These are phyloP conservation scores for Coelinius sp. DNA, from an alignment of 2,888 invertebrate genomes.

Conservation along the genomic window DNA sequence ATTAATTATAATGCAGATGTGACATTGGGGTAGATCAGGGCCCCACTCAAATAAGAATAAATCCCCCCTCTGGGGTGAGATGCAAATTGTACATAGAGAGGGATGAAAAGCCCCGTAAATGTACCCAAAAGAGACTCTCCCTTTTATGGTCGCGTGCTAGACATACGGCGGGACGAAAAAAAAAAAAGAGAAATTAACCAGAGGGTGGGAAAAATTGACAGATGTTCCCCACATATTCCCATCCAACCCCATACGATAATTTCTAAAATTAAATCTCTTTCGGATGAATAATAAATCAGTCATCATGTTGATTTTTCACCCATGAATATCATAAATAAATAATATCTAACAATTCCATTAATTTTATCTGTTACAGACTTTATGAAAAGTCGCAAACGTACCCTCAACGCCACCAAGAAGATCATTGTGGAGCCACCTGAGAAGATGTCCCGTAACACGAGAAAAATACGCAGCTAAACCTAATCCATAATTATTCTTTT, in stretches of 20 bases:
- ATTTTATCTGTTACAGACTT: constrained; percentile 75
- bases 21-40: constrained; percentile 37
- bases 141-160: constrained; percentile 36
- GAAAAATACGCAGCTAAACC: constrained; percentile 69
- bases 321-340: neutral
- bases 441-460: constrained; percentile 69
- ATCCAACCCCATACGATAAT: neutral
- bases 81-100: constrained; percentile 14
- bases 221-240: constrained; percentile 29
- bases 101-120: neutral
- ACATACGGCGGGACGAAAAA: neutral
- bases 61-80: neutral
- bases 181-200: constrained; percentile 13
- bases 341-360: neutral
- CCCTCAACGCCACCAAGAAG: constrained; percentile 72
- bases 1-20: neutral
- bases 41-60: constrained; percentile 33
- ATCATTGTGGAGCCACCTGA: constrained; percentile 68
- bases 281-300: neutral
- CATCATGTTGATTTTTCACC: neutral
- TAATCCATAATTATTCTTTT: constrained; percentile 44
- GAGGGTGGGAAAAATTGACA: constrained; percentile 34
- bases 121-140: constrained; percentile 17
- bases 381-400: constrained; percentile 78
- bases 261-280: neutral